phyloP scores from a whole-genome alignment of 2,888 invertebrate genomes.

The Caenorhabditis sinica region DNA sequence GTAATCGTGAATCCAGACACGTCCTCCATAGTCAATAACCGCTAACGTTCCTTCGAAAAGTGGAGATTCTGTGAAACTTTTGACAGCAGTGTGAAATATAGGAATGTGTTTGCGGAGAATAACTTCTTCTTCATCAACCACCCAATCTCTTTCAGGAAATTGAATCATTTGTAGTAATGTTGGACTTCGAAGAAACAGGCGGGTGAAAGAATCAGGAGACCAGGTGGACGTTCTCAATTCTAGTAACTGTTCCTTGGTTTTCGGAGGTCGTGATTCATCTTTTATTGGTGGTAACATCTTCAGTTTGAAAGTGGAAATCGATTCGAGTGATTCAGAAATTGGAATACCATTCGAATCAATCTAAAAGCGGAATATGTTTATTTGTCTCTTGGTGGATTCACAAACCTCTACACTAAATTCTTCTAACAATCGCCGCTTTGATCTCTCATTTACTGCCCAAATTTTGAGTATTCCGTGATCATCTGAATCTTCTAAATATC shows the following conservation, averaged over 20 bases:
- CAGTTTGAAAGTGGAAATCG: background rate
- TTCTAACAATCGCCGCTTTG: slow-evolving; percentile 61
- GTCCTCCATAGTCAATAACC: slow-evolving; percentile 61
- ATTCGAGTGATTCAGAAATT: background rate
- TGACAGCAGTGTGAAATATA: slow-evolving; percentile 50
- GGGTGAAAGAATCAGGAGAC: slow-evolving; percentile 12
- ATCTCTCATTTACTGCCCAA: slow-evolving; percentile 70
- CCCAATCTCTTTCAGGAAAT: slow-evolving; percentile 5
- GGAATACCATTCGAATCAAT: slow-evolving; percentile 27
- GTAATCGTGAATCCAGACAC: slow-evolving; percentile 40
- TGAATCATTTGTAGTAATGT: slow-evolving; percentile 30
- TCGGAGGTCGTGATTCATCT: slow-evolving; percentile 14
- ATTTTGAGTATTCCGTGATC: slow-evolving; percentile 41
- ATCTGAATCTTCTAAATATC: slow-evolving; percentile 17
- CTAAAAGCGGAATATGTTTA: slow-evolving; percentile 23
- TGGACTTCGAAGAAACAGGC: slow-evolving; percentile 29
- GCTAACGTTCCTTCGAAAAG: slow-evolving; percentile 52
- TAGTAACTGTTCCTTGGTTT: slow-evolving; percentile 29
- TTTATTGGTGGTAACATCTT: slow-evolving; percentile 47
- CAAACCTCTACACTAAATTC: slow-evolving; percentile 47
- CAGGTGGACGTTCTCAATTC: slow-evolving; percentile 31
- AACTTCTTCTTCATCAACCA: background rate
- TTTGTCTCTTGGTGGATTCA: background rate
- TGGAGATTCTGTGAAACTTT: slow-evolving; percentile 53
- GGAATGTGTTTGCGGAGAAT: slow-evolving; percentile 14